These are phyloP conservation scores for Phyllostomus discolor DNA, from an alignment of 2,113 vertebrate species.

Conservation along the genomic window DNA sequence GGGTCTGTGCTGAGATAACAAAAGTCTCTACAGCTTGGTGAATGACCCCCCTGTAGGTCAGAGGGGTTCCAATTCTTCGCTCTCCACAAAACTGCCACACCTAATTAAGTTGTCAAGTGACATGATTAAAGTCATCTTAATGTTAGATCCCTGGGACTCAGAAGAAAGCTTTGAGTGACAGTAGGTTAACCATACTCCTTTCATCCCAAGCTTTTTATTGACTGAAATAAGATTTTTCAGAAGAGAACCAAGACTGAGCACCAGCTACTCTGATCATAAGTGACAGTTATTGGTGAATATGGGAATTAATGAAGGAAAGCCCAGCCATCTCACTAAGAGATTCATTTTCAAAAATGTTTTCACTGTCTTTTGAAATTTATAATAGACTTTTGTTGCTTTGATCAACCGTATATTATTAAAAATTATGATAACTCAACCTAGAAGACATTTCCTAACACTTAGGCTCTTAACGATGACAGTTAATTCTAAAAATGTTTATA, in stretches of 20 bases:
- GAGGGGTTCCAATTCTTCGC: not conserved
- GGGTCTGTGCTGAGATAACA: not conserved
- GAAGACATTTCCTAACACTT: not conserved
- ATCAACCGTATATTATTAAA: not conserved
- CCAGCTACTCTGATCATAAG: not conserved
- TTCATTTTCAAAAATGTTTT: not conserved
- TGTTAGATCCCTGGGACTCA: not conserved
- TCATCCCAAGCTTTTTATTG: not conserved
- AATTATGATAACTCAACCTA: not conserved
- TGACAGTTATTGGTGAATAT: not conserved
- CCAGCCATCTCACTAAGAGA: not conserved
- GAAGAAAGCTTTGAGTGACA: slow-evolving; percentile 17
- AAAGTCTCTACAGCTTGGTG: not conserved
- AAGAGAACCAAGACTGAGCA: not conserved
- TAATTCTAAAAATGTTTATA: not conserved
- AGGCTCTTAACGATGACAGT: not conserved
- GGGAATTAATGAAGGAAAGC: not conserved
- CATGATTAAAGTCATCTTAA: slow-evolving; percentile 23
- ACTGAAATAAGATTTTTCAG: not conserved
- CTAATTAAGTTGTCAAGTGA: slow-evolving; percentile 53
- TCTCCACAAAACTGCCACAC: not conserved
- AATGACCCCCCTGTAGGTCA: not conserved
- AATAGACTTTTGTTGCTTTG: not conserved
- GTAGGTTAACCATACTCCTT: not conserved
- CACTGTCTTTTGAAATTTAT: not conserved